Conservation (phyloP, 92 coral and sea anemone species). For the Anthopleura xanthogrammica region DNA sequence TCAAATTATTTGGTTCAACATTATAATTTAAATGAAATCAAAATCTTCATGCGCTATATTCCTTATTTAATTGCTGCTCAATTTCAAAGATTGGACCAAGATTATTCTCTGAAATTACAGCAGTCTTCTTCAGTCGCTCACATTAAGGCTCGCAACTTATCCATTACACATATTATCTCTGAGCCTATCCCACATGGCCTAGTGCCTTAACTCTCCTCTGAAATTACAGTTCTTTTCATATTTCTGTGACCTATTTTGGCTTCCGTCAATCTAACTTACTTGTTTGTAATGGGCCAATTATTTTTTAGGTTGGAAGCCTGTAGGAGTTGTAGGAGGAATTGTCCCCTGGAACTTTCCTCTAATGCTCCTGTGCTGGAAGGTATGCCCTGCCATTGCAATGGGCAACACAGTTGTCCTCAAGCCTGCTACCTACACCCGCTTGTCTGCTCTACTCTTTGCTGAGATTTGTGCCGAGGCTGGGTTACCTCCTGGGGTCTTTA, state of each 20-base stretch:
- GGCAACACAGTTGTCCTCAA: constrained; percentile 96
- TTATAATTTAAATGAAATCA: neutral
- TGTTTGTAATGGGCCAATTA: too few species aligned
- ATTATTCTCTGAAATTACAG: too few species aligned
- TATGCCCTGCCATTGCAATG: constrained; percentile 99
- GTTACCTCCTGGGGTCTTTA: constrained; percentile 93
- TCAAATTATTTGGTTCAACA: neutral
- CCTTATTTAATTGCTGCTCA: too few species aligned
- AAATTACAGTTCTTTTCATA: too few species aligned
- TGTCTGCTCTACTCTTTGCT: constrained; percentile 94
- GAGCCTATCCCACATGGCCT: too few species aligned
- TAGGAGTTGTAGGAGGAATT: constrained; percentile 97
- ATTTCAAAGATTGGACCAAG: too few species aligned
- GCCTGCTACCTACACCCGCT: constrained; percentile 95
- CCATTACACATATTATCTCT: too few species aligned
- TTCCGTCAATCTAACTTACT: too few species aligned
- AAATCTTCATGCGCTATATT: neutral
- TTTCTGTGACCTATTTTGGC: too few species aligned
- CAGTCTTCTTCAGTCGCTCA: too few species aligned
- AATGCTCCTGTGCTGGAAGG: constrained; percentile 96
- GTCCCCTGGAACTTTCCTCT: constrained; percentile 99
- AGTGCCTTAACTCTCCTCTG: too few species aligned
- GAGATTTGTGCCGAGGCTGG: constrained; percentile 99
- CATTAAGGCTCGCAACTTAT: too few species aligned
- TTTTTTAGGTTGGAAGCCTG: constrained; percentile 82